These are phyloP conservation scores for Eucera pruinosa DNA, from an alignment of 2,888 invertebrate genomes.

Conservation along the genomic window DNA sequence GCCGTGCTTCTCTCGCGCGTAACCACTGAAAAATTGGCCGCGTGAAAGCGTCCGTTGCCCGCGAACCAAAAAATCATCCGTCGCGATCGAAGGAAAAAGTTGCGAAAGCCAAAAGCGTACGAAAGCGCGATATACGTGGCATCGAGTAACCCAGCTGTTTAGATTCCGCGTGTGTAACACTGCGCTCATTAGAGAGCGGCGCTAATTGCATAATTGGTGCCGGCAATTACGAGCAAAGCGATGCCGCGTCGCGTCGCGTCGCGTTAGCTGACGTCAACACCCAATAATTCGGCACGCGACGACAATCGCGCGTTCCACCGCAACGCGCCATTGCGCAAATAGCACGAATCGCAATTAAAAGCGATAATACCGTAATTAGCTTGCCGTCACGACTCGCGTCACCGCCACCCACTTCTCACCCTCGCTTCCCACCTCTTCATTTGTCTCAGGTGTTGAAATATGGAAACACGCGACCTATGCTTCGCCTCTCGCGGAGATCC, in stretches of 20 bases:
- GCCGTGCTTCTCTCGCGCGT: too few species aligned
- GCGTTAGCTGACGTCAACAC: conserved; percentile 80
- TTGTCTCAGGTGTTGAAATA: conserved; percentile 10
- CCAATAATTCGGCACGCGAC: conserved; percentile 84
- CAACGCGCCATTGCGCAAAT: conserved; percentile 75
- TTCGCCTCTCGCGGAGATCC: neutral
- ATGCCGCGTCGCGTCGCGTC: too few species aligned
- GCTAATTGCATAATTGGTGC: conserved; percentile 81
- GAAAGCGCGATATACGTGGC: conserved; percentile 55
- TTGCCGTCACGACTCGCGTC: conserved; percentile 61
- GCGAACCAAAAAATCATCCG: too few species aligned
- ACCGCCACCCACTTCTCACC: neutral
- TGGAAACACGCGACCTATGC: conserved; percentile 6
- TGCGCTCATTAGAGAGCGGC: conserved; percentile 70
- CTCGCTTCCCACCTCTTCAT: conserved; percentile 9
- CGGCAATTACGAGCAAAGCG: conserved; percentile 76
- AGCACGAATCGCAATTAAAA: conserved; percentile 80
- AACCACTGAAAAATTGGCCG: too few species aligned
- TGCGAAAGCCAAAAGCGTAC: neutral
- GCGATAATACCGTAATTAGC: conserved; percentile 79
- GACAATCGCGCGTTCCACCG: conserved; percentile 76
- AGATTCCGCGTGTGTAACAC: conserved; percentile 71
- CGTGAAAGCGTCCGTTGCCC: too few species aligned
- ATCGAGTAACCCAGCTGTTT: conserved; percentile 62
- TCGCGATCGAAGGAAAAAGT: neutral